Evolutionary conservation across 2,797 vertebrate genomes (phyloP), one percentile per base, ranked within the genome.

Genomic region (Phyllotis vaccarum): DNA sequence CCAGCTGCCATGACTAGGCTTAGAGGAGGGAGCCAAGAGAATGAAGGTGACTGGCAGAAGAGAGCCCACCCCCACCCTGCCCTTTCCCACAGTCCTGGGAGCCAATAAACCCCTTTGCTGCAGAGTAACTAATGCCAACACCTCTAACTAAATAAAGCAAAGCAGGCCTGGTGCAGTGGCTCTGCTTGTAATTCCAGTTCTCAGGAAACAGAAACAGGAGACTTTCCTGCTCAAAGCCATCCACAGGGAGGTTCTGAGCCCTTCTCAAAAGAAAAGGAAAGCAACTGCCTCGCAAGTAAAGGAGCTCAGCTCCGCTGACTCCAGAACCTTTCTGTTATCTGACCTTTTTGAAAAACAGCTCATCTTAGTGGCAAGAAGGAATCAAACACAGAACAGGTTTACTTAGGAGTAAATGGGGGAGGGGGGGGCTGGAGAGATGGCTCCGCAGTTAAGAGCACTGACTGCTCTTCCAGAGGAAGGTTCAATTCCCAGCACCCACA

Each of bases 71-170:
- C 89, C 86, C 74, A 86, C 62, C 79, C 78, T 86, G 31, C 14
- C n/a, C 62, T 91, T 93, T 82, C 75, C 34, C 68, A 85, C 64
- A 95, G 86, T 92, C 74, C 29, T 22, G 9, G 74, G 79, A 91
- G 76, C 86, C 66, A 31, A 0, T 70, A 94, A 86, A 37, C 75
- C 8, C 31, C n/a, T 60, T 40, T 78, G 83, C 83, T 46, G 22
- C 43, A 56, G 37, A 21, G 56, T 93, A 82, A 34, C 34, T 81
- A 40, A 74, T 49, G 82, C 37, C 29, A 11, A 22, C 49, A 83
- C 19, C n/a, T 43, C 79, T 89, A 87, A 62, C 70, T 82, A 56
- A 87, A 70, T 82, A 56, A 87, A 70, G 87, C 56, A 86, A 52
- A 62, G 24, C 43, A 72, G 60, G 56, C 34, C 16, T 5, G 19